Conservation (phyloP, 2,113 vertebrate species). For the Tringa solitaria region DNA sequence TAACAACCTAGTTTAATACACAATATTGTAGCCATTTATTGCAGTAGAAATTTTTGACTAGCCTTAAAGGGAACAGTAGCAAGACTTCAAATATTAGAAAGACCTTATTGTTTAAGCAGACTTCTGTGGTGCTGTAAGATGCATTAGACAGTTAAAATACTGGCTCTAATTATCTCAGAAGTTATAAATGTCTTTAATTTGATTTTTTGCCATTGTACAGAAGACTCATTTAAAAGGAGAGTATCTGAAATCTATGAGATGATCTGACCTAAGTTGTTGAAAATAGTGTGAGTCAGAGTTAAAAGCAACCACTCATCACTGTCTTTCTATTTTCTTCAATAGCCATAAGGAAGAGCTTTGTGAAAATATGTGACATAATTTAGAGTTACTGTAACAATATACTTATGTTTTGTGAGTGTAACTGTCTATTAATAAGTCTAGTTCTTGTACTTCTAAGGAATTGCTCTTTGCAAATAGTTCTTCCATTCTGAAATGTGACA, state of each 20-base stretch:
- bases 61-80: not conserved
- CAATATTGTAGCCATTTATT: not conserved
- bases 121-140: not conserved
- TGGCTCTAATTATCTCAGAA: not conserved
- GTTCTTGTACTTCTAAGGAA: not conserved
- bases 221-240: not conserved
- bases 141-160: not conserved
- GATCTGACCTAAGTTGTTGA: not conserved
- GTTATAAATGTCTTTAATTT: not conserved
- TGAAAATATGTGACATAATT: not conserved
- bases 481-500: not conserved
- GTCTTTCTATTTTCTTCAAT: not conserved
- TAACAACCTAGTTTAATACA: not conserved
- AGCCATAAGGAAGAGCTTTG: not conserved
- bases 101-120: not conserved
- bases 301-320: not conserved
- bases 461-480: not conserved
- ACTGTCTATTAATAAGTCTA: not conserved
- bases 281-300: not conserved
- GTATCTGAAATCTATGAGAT: not conserved
- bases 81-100: not conserved
- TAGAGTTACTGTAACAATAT: not conserved
- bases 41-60: not conserved
- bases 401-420: not conserved
- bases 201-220: not conserved